Evolutionary conservation across 2,797 vertebrate genomes (phyloP).

Genomic region (Hephaestus fuliginosus): DNA sequence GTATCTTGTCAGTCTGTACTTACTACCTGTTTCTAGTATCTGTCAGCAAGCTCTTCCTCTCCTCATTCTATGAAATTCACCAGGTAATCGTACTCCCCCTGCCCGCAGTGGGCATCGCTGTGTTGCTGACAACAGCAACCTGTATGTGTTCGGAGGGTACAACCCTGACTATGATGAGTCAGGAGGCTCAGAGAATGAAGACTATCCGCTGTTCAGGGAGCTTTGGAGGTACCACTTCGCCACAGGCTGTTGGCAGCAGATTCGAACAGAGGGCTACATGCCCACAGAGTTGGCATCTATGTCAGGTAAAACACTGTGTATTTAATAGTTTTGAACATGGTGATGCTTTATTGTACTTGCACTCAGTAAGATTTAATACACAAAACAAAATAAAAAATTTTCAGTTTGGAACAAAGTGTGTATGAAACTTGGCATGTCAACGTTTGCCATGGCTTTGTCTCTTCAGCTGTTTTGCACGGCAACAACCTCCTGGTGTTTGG

Average conservation of each 20-base stretch:
- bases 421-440: background rate
- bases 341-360: background rate
- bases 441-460: constrained; percentile 2
- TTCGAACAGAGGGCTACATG: constrained; percentile 97
- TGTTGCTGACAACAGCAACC: constrained; percentile 94
- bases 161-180: constrained; percentile 98
- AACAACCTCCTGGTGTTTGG: constrained; percentile 99
- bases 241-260: constrained; percentile 96
- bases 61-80: background rate
- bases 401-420: background rate
- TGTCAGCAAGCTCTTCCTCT: background rate
- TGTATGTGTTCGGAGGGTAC: constrained; percentile 98
- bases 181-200: constrained; percentile 94
- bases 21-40: background rate
- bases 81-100: constrained; percentile 91
- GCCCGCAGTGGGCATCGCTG: constrained; percentile 97
- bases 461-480: constrained; percentile 94
- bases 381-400: background rate
- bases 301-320: constrained; percentile 88
- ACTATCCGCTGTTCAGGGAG: constrained; percentile 97
- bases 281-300: constrained; percentile 97
- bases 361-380: background rate
- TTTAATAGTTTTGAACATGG: background rate
- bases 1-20: background rate
- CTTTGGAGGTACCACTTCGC: constrained; percentile 98